Percentiles rank a stretch among this genome's conserved stretches.
Evolutionary conservation across 2,888 invertebrate species (phyloP).

Genomic region (Hyposoter didymator): DNA sequence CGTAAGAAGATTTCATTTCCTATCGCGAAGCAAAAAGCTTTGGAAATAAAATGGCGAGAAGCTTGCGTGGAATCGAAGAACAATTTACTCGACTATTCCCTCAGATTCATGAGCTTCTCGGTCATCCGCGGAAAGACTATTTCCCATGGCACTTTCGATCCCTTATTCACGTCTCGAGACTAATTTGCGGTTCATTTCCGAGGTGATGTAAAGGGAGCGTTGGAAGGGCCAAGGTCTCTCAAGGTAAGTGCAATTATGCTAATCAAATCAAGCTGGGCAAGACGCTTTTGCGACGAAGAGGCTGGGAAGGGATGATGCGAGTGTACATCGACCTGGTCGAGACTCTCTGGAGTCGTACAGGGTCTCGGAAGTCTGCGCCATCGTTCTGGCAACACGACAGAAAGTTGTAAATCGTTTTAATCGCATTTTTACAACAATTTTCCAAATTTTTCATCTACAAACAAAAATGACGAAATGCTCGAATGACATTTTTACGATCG

Average conservation of each 20-base stretch:
- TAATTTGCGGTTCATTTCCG: slow-evolving; percentile 72
- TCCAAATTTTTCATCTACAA: too few relatives aligned
- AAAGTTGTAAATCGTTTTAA: too few relatives aligned
- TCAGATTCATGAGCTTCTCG: slow-evolving; percentile 21
- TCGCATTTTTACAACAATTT: not conserved
- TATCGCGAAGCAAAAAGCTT: not conserved
- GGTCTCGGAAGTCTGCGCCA: not conserved
- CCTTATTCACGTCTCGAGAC: slow-evolving; percentile 54
- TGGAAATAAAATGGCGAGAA: slow-evolving; percentile 16
- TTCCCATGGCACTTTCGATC: slow-evolving; percentile 41
- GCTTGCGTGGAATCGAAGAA: slow-evolving; percentile 1
- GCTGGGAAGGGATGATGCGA: slow-evolving; percentile 15
- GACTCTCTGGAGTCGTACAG: slow-evolving; percentile 65
- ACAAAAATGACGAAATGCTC: not conserved
- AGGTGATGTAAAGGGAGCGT: slow-evolving; percentile 60
- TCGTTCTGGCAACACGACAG: not conserved
- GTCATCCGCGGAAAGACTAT: slow-evolving; percentile 43
- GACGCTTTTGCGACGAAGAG: slow-evolving; percentile 69
- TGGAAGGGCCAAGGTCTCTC: slow-evolving; percentile 58
- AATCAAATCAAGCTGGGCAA: slow-evolving; percentile 82
- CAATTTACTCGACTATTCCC: slow-evolving; percentile 16
- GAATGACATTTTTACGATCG: not conserved
- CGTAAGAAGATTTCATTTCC: not conserved
- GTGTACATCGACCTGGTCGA: slow-evolving; percentile 66
- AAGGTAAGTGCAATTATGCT: slow-evolving; percentile 81